phyloP scores from a whole-genome alignment of 2,113 vertebrate genomes.

The Baryphthengus martii region DNA sequence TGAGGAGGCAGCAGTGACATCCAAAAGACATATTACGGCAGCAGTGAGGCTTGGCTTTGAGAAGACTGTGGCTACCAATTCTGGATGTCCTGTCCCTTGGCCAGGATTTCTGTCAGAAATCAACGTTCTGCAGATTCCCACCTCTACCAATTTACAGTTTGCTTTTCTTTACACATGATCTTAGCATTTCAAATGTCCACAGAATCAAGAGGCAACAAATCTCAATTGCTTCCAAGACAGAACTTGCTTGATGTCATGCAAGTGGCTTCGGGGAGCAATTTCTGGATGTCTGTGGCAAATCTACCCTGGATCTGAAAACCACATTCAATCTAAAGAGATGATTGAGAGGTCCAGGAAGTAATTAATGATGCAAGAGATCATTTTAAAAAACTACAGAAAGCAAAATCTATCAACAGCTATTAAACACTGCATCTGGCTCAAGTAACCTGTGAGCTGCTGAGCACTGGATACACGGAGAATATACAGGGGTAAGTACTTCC shows the following conservation, averaged over 20 bases:
- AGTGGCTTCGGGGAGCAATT: background rate
- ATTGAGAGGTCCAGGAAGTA: background rate
- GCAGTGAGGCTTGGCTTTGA: background rate
- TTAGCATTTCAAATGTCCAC: background rate
- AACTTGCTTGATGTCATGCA: background rate
- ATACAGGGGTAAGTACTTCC: background rate
- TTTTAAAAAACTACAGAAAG: background rate
- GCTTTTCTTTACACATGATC: background rate
- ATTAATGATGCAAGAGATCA: background rate
- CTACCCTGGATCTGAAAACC: background rate
- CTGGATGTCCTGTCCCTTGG: background rate
- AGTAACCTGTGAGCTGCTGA: background rate
- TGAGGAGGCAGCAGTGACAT: background rate
- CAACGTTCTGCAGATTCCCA: background rate
- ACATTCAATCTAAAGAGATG: background rate
- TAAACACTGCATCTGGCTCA: background rate
- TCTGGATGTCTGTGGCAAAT: background rate
- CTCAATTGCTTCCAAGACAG: background rate
- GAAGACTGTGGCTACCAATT: background rate
- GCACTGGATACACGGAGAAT: background rate
- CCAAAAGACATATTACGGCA: background rate
- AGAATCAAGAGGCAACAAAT: background rate
- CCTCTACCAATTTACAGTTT: background rate
- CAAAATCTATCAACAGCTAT: background rate
- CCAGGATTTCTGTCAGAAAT: background rate